Evolutionary conservation across 2,797 vertebrate genomes (phyloP), one percentile per base, ranked within the genome.

Genomic region (Sebastes iracundus): DNA sequence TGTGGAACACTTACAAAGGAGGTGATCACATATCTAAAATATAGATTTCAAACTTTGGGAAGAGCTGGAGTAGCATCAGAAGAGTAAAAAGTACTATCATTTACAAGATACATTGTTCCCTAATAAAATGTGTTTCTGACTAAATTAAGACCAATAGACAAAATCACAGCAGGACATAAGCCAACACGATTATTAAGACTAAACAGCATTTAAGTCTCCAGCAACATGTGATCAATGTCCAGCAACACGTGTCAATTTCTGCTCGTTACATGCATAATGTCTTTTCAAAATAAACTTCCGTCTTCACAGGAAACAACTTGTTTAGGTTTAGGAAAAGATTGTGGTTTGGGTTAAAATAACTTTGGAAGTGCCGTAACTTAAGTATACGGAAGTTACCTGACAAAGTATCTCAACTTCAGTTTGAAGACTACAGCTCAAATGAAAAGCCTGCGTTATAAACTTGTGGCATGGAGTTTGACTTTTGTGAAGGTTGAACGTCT

Each of bases 1-100:
- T 79, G 82, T 66, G 81, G 42, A 58, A 61, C 79, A 77, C 72
- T 90, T 74, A 79, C 14, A 80, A 22, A 69, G 25, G 58, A 71
- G 72, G 67, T 68, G 65, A 89, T 80, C 75, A 63, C 33, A 30
- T 74, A 38, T 80, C 28, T 65, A 56, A 56, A 20, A 75, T 20
- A 16, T 10, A 22, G n/a, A 13, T 27, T 33, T 69, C 12, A 35
- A 52, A 30, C 22, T 18, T 28, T 27, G 46, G 58, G 35, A 49
- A 64, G 18, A 73, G 56, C 53, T 33, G 16, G 0, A 38, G 28
- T 32, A 13, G 22, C 5, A 9, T 46, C 49, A 28, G 6, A 38
- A 3, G 20, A 71, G 22, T 56, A 25, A 8, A 70, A 14, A 70
- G 13, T 5, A 35, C 7, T 6, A 6, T 22, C 2, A 49, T 25